These are phyloP conservation scores for Zygogramma bicolorata DNA, from an alignment of 2,888 invertebrate genomes.

Conservation along the genomic window DNA sequence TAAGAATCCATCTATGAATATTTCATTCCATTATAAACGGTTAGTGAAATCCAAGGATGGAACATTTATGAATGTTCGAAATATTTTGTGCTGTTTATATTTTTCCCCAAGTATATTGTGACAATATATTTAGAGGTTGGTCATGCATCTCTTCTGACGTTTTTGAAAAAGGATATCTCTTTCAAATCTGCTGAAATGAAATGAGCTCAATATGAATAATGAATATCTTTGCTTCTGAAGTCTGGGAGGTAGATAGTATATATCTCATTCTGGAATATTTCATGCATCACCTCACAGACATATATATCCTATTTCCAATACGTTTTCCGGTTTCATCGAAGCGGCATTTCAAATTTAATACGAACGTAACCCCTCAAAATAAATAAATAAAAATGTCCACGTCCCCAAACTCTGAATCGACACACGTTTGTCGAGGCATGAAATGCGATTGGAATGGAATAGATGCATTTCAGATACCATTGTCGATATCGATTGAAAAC, in stretches of 20 bases:
- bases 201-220: conserved; percentile 4
- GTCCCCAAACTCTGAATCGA: conserved; percentile 40
- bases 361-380: conserved; percentile 39
- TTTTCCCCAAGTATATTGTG: no score
- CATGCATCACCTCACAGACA: conserved; percentile 20
- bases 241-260: background rate
- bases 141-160: no score
- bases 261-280: conserved; percentile 29
- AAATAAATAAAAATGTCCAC: conserved; percentile 42
- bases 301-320: conserved; percentile 31
- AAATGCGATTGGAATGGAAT: conserved; percentile 47
- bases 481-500: conserved; percentile 8
- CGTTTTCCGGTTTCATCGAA: conserved; percentile 23
- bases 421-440: conserved; percentile 41
- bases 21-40: no score
- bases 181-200: background rate
- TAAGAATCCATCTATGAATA: no score
- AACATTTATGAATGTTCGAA: no score
- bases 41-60: no score
- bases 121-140: no score
- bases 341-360: conserved; percentile 42
- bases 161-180: no score
- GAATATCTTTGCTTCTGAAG: background rate
- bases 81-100: no score
- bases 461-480: conserved; percentile 47